phyloP scores from a whole-genome alignment of 2,888 invertebrate species.

The Drosophila falleni region DNA sequence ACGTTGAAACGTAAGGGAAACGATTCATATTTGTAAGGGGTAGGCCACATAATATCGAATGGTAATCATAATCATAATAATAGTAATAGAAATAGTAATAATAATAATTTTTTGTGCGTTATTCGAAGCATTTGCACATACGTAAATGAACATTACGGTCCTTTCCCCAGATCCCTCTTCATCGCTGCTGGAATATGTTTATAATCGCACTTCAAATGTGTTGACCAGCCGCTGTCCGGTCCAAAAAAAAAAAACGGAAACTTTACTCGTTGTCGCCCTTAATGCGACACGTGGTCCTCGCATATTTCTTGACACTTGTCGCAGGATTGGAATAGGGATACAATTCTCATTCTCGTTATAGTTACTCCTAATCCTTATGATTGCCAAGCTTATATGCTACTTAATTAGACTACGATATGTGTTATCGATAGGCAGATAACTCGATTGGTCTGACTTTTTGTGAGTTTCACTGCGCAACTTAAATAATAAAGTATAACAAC shows the following conservation, averaged over 20 bases:
- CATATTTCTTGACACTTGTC: conserved; percentile 65
- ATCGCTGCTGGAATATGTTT: conserved; percentile 64
- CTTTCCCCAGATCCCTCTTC: conserved; percentile 1
- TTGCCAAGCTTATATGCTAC: conserved; percentile 46
- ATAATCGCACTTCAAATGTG: conserved; percentile 69
- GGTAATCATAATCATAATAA: conserved; percentile 81
- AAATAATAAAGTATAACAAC: conserved; percentile 34
- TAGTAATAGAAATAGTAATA: conserved; percentile 72
- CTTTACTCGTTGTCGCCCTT: conserved; percentile 45
- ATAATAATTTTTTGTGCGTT: conserved; percentile 73
- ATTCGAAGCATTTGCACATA: conserved; percentile 73
- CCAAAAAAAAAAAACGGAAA: conserved; percentile 15
- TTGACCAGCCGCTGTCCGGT: conserved; percentile 55
- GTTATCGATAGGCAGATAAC: conserved; percentile 39
- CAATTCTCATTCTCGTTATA: conserved; percentile 20
- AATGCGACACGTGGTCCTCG: conserved; percentile 72
- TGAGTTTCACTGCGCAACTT: conserved; percentile 62
- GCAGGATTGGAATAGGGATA: conserved; percentile 19
- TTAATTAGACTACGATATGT: conserved; percentile 31
- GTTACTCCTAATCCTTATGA: conserved; percentile 63
- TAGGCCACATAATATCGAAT: conserved; percentile 68
- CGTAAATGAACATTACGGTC: conserved; percentile 72
- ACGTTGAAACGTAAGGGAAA: conserved; percentile 24
- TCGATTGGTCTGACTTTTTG: conserved; percentile 19
- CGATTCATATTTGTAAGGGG: conserved; percentile 75